Evolutionary conservation across 2,888 invertebrate species (phyloP).

Genomic region (Elgonia sp.): DNA sequence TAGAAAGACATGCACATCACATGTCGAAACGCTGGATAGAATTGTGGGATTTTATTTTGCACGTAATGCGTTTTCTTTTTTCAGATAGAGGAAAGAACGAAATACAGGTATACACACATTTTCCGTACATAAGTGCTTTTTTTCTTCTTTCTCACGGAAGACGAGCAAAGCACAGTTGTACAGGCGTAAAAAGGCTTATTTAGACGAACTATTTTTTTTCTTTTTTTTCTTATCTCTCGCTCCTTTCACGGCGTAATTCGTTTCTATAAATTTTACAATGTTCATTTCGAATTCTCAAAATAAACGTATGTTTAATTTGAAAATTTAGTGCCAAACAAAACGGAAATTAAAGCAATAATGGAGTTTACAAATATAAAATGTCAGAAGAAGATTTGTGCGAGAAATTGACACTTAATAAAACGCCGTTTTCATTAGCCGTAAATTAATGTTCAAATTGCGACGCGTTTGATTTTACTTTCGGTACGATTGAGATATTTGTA

Average conservation of each 20-base stretch:
- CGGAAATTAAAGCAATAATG: too few species aligned
- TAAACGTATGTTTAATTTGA: too few species aligned
- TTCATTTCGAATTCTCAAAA: background rate
- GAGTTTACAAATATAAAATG: background rate
- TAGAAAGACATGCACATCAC: slow-evolving; percentile 14
- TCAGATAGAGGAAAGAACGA: background rate
- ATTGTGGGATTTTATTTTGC: slow-evolving; percentile 45
- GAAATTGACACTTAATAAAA: slow-evolving; percentile 5
- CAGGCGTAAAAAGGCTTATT: slow-evolving; percentile 51
- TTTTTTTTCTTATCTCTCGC: too few species aligned
- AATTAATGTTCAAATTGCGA: slow-evolving; percentile 5
- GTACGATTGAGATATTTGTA: slow-evolving; percentile 33
- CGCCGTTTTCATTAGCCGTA: background rate
- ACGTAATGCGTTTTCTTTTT: slow-evolving; percentile 34
- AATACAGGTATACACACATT: background rate
- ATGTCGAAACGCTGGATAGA: slow-evolving; percentile 29
- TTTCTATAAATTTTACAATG: too few species aligned
- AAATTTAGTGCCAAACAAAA: too few species aligned
- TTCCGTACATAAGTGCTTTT: slow-evolving; percentile 35
- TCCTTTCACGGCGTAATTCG: too few species aligned
- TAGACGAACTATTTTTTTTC: slow-evolving; percentile 16
- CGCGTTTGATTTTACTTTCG: slow-evolving; percentile 33
- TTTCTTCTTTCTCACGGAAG: slow-evolving; percentile 14
- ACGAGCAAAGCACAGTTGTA: slow-evolving; percentile 8
- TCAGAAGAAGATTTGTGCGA: background rate